A percentile compares a stretch with the other conserved stretches of the same genome.
Conservation (phyloP, 2,888 invertebrate genomes). For the Malachius bipustulatus region DNA sequence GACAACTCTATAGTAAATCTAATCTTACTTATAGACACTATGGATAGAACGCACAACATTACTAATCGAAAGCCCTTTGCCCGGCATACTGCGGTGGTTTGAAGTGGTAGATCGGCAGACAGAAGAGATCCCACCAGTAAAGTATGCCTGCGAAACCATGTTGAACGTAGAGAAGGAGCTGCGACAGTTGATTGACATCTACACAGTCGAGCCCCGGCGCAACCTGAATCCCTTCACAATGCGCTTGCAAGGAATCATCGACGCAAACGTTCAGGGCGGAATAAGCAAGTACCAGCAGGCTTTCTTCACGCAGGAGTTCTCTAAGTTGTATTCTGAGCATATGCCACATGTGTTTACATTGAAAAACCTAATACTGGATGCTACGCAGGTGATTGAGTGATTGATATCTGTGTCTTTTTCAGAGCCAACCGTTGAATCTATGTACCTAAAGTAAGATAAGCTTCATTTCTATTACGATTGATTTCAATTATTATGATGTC, state of each 20-base stretch:
- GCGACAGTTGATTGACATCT: constrained; percentile 65
- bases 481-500: too few relatives aligned
- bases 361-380: constrained; percentile 60
- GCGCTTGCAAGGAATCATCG: constrained; percentile 80
- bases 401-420: too few relatives aligned
- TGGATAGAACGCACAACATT: constrained; percentile 90
- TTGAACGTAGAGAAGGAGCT: constrained; percentile 80
- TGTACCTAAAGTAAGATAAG: too few relatives aligned
- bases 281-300: constrained; percentile 92
- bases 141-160: constrained; percentile 87
- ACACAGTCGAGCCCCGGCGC: constrained; percentile 65
- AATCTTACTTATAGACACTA: constrained; percentile 48
- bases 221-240: constrained; percentile 89
- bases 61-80: constrained; percentile 69
- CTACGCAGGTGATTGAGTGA: constrained; percentile 52
- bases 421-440: too few relatives aligned
- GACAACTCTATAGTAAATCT: too few relatives aligned
- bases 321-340: constrained; percentile 46
- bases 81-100: constrained; percentile 89
- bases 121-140: constrained; percentile 70
- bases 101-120: constrained; percentile 68
- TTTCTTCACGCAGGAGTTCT: constrained; percentile 75
- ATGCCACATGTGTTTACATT: constrained; percentile 46
- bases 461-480: too few relatives aligned
- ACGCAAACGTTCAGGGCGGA: constrained; percentile 93